Conservation (phyloP, 2,888 invertebrate species). For the Phyto melanocephala region DNA sequence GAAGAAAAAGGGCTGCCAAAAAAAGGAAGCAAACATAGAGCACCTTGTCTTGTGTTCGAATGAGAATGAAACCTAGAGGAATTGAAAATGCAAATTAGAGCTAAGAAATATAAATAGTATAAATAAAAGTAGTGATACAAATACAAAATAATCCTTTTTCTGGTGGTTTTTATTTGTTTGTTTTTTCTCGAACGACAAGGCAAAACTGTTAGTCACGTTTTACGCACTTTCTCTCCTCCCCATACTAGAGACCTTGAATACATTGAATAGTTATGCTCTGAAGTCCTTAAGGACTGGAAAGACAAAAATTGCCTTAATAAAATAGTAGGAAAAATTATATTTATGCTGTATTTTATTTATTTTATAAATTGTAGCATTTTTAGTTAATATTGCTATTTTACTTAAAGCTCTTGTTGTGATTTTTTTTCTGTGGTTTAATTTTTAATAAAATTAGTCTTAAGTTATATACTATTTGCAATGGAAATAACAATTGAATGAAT, state of each 20-base stretch:
- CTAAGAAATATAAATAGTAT: background rate
- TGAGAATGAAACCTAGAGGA: slow-evolving; percentile 15
- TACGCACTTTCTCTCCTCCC: background rate
- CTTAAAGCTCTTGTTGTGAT: background rate
- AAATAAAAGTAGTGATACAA: background rate
- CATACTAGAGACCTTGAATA: background rate
- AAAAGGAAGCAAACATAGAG: background rate
- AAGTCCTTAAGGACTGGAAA: slow-evolving; percentile 25
- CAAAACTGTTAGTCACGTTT: slow-evolving; percentile 38
- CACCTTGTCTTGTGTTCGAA: background rate
- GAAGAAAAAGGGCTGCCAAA: background rate
- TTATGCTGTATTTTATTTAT: slow-evolving; percentile 3
- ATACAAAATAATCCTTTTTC: slow-evolving; percentile 1
- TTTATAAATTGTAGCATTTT: background rate
- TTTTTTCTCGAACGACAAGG: background rate
- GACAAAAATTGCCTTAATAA: slow-evolving; percentile 37
- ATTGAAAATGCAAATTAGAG: slow-evolving; percentile 16
- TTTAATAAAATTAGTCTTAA: slow-evolving; percentile 12
- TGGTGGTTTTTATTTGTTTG: background rate
- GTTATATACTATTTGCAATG: background rate
- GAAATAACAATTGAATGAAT: background rate
- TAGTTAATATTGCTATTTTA: background rate
- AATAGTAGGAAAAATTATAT: background rate
- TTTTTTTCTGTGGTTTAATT: background rate
- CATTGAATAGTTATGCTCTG: background rate